Evolutionary conservation across 2,797 vertebrate genomes (phyloP).

Genomic region (Crenuchus spilurus): DNA sequence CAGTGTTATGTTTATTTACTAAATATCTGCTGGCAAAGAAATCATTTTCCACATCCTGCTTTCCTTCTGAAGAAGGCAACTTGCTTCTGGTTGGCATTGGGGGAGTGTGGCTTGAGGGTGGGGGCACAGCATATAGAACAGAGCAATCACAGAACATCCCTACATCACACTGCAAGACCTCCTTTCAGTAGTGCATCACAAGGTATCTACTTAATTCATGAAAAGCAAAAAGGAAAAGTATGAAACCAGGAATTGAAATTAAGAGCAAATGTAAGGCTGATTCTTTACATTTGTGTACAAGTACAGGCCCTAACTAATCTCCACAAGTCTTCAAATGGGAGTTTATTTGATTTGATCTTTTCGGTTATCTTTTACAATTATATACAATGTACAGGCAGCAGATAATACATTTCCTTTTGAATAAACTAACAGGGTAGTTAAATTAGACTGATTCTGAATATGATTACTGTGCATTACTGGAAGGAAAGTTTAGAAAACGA

Average conservation of each 20-base stretch:
- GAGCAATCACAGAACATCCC: neutral
- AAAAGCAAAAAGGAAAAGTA: conserved; percentile 41
- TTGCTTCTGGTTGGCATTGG: too few relatives aligned
- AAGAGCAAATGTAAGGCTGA: conserved; percentile 64
- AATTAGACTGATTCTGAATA: conserved; percentile 65
- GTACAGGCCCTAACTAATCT: conserved; percentile 76
- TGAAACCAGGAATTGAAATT: conserved; percentile 55
- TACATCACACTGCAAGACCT: conserved; percentile 4
- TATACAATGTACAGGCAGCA: conserved; percentile 88
- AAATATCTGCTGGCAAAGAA: neutral
- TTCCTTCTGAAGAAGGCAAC: too few relatives aligned
- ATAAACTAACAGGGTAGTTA: conserved; percentile 72
- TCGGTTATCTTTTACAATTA: conserved; percentile 82
- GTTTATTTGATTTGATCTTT: conserved; percentile 78
- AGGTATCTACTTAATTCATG: conserved; percentile 13
- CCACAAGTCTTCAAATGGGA: conserved; percentile 73
- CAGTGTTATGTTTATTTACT: neutral
- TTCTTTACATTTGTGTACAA: conserved; percentile 77
- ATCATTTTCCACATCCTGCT: too few relatives aligned
- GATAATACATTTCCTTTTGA: conserved; percentile 80
- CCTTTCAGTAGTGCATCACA: conserved; percentile 45
- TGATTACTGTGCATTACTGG: conserved; percentile 72
- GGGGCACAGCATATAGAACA: neutral
- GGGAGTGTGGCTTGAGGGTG: neutral
- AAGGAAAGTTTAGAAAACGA: conserved; percentile 77